Evolutionary conservation across 1,140 invertebrate genomes (phyloP).

Genomic region (Calliphora vicina): DNA sequence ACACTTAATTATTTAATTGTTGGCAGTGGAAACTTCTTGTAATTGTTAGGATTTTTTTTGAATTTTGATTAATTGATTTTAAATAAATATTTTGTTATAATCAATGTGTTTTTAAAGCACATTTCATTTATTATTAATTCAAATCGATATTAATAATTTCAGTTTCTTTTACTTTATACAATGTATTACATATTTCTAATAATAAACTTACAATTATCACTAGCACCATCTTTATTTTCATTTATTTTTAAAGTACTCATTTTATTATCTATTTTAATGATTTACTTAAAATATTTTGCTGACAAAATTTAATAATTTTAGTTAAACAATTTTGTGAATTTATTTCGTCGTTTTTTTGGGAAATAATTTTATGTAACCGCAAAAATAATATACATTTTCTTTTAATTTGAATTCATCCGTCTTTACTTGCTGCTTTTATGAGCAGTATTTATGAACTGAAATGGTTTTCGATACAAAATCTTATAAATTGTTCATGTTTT

Average conservation of each 20-base stretch:
- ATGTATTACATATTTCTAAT: background rate
- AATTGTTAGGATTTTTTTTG: background rate
- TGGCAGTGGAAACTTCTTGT: background rate
- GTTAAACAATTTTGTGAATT: background rate
- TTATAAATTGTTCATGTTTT: background rate
- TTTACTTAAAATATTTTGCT: background rate
- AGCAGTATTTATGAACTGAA: background rate
- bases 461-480: background rate
- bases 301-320: background rate
- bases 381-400: background rate
- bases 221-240: conserved; percentile 25
- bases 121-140: background rate
- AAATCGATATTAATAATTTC: background rate
- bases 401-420: background rate
- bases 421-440: background rate
- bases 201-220: conserved; percentile 30
- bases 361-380: background rate
- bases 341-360: background rate
- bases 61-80: background rate
- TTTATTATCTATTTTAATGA: background rate
- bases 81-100: background rate
- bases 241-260: conserved; percentile 24
- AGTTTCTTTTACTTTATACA: background rate
- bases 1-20: background rate
- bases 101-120: background rate